Evolutionary conservation across 2,888 invertebrate genomes (phyloP), one percentile per base, ranked within the genome.

Genomic region (Agrilus biguttatus): DNA sequence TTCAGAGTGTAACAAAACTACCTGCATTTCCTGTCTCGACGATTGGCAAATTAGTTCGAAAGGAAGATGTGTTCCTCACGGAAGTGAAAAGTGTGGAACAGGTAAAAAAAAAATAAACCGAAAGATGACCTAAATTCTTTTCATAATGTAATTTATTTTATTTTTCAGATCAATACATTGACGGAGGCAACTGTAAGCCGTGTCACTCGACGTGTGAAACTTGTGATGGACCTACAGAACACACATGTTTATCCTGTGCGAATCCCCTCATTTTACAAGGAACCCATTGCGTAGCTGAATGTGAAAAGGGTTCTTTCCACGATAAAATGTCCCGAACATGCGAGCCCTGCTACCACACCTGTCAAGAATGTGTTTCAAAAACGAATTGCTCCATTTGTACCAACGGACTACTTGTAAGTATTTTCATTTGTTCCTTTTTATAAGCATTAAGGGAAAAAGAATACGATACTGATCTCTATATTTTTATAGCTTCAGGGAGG

Each of bases 161-260:
- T 54, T 58, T 69, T 68, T 45, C 67, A 82, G 83, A 73, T 54
- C 83, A 86, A 66, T 87, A 83, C 66, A 78, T 74, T 55, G 83
- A 83, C 55, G 74, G 73, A 39, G 75, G 73, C 36, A 71, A 72
- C 37, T 91, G 91, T 61, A 76, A 76, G 47, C 71, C 74, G 4
- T 91, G 90, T 57, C 81, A 86, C 58, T 73, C 74, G 3, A 80
- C 82, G 1, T 91, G 91, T 56, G 83, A 83, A 49, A 78, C 81
- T n/a, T 91, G 91, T 60, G 80, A 78, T 47, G 89, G 87, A 0
- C 74, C 78, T 5, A 75, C 78, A n/a, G 79, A 80, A 32, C 71
- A 72, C 35, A 75, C 78, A 43, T 88, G 88, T 61, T 66, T 86
- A 23, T 80, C 84, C 32, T 88, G 87, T 55, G 73, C 73, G n/a